phyloP scores from a whole-genome alignment of 2,113 vertebrate species.

The Pan troglodytes region NHGRI_mPanTro3-v2.1_pri NC_072402.2:57178501-57179000 shows the following conservation, averaged over 20 bases:
- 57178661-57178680: conserved; percentile 60
- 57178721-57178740: conserved; percentile 44
- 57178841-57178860: not conserved
- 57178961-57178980: not conserved
- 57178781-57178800: not conserved
- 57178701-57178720: conserved; percentile 38
- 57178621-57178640: conserved; percentile 51
- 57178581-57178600: not conserved
- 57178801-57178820: not conserved
- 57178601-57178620: conserved; percentile 5
- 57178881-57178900: not conserved
- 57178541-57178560: conserved; percentile 36
- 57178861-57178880: not conserved
- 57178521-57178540: not conserved
- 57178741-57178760: not conserved
- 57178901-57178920: not conserved
- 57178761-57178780: not conserved
- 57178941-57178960: not conserved
- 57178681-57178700: conserved; percentile 39
- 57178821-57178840: not conserved
- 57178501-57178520: not conserved
- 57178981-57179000: not conserved
- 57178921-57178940: not conserved
- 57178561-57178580: conserved; percentile 58
- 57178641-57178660: not conserved